Evolutionary conservation across 1,140 invertebrate genomes (phyloP).

Genomic region (Drosophila suzukii): DNA sequence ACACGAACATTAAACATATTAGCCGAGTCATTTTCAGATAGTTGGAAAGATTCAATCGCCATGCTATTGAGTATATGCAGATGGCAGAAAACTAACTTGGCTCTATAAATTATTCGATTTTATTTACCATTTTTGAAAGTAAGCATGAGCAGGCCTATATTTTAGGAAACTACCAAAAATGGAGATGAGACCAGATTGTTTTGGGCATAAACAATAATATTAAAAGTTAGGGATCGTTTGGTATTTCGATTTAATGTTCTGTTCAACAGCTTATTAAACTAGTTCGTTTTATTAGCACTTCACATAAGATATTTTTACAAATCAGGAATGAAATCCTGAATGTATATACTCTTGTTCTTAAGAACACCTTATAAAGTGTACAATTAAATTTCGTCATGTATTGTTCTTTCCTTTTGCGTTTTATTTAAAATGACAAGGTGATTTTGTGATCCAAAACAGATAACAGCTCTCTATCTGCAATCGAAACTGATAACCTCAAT

Average conservation of each 20-base stretch:
- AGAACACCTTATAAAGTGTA: not conserved
- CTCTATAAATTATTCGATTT: not conserved
- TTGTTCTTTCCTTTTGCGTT: slow-evolving; percentile 2
- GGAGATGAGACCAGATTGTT: not conserved
- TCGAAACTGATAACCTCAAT: slow-evolving; percentile 5
- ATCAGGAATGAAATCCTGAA: not conserved
- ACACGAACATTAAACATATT: slow-evolving; percentile 38
- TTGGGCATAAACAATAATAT: not conserved
- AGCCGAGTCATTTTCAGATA: slow-evolving; percentile 25
- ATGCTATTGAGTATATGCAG: slow-evolving; percentile 15
- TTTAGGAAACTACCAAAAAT: not conserved
- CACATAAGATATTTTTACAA: not conserved
- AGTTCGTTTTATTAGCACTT: no score
- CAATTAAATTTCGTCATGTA: slow-evolving; percentile 7
- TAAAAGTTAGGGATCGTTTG: no score
- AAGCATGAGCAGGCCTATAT: not conserved
- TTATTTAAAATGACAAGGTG: not conserved
- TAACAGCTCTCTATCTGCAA: slow-evolving; percentile 6
- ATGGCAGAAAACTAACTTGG: not conserved
- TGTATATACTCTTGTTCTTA: not conserved
- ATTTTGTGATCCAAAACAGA: slow-evolving; percentile 1
- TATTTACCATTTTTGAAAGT: slow-evolving; percentile 1
- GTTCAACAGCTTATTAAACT: no score
- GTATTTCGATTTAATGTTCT: no score
- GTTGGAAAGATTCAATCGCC: slow-evolving; percentile 17